Evolutionary conservation across 2,797 vertebrate species (phyloP), one percentile per base, ranked within the genome.

Genomic region (Liasis olivaceus): DNA sequence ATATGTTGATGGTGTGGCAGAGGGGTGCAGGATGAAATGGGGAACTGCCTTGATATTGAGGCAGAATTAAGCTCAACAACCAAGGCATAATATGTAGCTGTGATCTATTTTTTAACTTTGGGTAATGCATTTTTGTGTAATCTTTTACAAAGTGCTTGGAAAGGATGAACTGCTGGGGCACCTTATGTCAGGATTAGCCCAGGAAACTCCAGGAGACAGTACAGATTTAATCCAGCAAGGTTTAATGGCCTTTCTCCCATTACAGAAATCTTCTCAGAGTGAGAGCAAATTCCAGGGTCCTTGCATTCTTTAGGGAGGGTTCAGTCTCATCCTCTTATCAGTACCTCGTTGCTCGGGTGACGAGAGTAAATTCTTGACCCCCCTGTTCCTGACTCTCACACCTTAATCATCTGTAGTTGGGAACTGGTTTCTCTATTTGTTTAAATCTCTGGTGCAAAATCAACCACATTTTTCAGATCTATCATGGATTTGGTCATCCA

Each of bases 401-500:
- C 54, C 56, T 31, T 62, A 90, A 90, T 28, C 5, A 59, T 64
- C 60, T 26, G 3, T 36, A 17, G 47, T 89, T 51, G 5, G 13
- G 13, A 88, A 4, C 12, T 66, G 85, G 9, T 36, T 56, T 5
- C 47, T 24, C 1, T 90, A 1, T 13, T 85, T 85, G 12, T 7
- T 22, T 42, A 72, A 77, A 47, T 28, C 6, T 47, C 6, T 14
- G 15, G n/a, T 64, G 47, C 7, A 85, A 91, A 95, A 93, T 9
- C 3, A 69, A 91, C n/a, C 56, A 92, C 93, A 47, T 85, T 22
- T 87, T 87, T 89, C 90, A 92, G 94, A 59, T 26, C 24, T 17
- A 0, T 63, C 64, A 66, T 66, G 59, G 85, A 22, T 94, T 95
- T 95, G 66, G 42, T 51, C 88, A 96, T 72, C 24, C 93, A 89